phyloP scores from a whole-genome alignment of 2,797 vertebrate genomes.

The Hafferia zeledoni region DNA sequence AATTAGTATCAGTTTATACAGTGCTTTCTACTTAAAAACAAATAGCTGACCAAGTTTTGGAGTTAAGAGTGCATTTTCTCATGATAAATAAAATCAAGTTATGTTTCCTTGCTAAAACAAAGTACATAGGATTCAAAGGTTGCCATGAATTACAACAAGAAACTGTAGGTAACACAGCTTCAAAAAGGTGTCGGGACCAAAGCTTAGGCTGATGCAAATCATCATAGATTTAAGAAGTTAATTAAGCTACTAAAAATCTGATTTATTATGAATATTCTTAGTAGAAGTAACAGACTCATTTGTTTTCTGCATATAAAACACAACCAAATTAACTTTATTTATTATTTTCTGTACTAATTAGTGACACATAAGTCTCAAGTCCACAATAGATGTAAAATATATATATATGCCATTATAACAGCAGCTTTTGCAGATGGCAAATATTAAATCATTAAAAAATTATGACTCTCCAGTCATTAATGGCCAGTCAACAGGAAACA shows the following conservation, averaged over 20 bases:
- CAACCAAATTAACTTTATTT: neutral
- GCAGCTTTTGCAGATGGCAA: neutral
- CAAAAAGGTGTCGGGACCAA: neutral
- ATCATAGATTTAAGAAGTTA: neutral
- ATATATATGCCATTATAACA: neutral
- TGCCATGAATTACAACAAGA: neutral
- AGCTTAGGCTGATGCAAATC: neutral
- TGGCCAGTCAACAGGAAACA: neutral
- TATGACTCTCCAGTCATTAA: neutral
- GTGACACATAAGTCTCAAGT: neutral
- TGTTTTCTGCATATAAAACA: neutral
- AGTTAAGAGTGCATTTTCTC: neutral
- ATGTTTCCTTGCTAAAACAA: neutral
- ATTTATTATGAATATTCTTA: neutral
- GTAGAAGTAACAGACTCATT: neutral
- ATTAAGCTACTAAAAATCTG: conserved; percentile 4
- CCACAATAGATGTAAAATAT: neutral
- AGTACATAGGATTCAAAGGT: neutral
- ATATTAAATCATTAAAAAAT: conserved; percentile 26
- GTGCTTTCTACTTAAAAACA: neutral
- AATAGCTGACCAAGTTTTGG: neutral
- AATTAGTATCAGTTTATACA: neutral
- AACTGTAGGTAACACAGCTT: neutral
- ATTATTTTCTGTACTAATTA: conserved; percentile 11
- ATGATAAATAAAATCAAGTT: neutral